These are phyloP conservation scores for Tribolium freemani DNA, from an alignment of 2,888 invertebrate species.

Conservation along the genomic window DNA sequence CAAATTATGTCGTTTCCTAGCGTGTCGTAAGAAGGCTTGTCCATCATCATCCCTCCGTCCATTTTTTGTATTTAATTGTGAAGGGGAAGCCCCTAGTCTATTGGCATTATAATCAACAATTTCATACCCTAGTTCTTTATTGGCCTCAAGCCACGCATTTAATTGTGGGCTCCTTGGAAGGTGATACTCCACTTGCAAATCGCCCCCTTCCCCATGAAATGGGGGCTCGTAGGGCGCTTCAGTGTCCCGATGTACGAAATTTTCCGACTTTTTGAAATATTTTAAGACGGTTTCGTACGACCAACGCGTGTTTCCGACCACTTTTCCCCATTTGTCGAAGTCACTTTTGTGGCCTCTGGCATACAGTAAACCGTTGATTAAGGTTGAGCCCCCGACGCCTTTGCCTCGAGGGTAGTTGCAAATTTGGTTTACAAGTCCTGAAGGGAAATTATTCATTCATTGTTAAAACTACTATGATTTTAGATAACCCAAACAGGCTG, in stretches of 20 bases:
- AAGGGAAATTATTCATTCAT: too few species aligned
- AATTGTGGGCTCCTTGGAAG: conserved; percentile 33
- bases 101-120: conserved; percentile 80
- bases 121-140: conserved; percentile 76
- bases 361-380: conserved; percentile 70
- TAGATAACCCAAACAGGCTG: neutral
- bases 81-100: conserved; percentile 75
- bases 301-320: conserved; percentile 63
- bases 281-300: conserved; percentile 73
- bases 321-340: conserved; percentile 68
- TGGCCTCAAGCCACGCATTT: conserved; percentile 75
- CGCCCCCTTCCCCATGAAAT: conserved; percentile 44
- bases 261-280: conserved; percentile 65
- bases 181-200: conserved; percentile 43
- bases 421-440: conserved; percentile 52
- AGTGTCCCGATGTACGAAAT: conserved; percentile 42
- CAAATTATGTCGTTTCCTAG: conserved; percentile 75
- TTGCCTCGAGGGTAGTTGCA: conserved; percentile 68
- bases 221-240: conserved; percentile 35
- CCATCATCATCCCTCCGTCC: conserved; percentile 83
- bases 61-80: conserved; percentile 77
- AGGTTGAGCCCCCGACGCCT: conserved; percentile 69
- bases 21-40: conserved; percentile 81
- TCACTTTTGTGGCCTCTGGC: conserved; percentile 67
- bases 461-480: too few species aligned